Conservation (phyloP, 92 coral and sea anemone genomes). For the Zoanthus sociatus region DNA sequence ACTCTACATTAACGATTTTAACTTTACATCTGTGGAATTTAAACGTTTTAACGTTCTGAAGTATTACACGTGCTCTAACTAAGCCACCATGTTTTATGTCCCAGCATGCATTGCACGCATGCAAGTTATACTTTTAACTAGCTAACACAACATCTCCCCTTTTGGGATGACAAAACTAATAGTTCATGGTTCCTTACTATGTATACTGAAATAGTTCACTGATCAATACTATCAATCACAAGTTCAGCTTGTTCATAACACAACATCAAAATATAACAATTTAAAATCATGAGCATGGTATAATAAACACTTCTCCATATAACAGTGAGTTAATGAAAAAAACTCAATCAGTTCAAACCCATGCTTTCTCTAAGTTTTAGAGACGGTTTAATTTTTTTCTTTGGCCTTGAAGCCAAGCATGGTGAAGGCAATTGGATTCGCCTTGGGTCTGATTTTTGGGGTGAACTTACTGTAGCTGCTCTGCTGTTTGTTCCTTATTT, state of each 20-base stretch:
- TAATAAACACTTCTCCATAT: neutral
- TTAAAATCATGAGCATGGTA: slow-evolving; percentile 17
- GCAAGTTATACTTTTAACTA: too few species aligned
- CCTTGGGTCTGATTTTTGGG: slow-evolving; percentile 11
- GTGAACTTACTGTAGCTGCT: slow-evolving; percentile 13
- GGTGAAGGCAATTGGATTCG: slow-evolving; percentile 23
- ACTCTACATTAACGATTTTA: too few species aligned
- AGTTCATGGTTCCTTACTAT: slow-evolving; percentile 1
- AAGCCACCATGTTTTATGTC: too few species aligned
- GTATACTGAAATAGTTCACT: neutral
- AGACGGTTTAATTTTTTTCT: neutral
- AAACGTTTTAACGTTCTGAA: neutral
- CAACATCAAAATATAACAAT: slow-evolving; percentile 9
- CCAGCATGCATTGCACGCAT: too few species aligned
- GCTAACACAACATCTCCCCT: neutral
- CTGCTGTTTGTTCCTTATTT: slow-evolving; percentile 8
- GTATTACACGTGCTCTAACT: too few species aligned
- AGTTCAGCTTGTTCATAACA: slow-evolving; percentile 25
- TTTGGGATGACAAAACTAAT: slow-evolving; percentile 10
- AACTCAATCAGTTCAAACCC: neutral
- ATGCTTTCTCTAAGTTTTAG: too few species aligned
- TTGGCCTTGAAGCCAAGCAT: slow-evolving; percentile 18
- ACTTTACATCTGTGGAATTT: neutral
- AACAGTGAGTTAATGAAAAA: slow-evolving; percentile 5
- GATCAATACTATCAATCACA: neutral